Evolutionary conservation across 2,888 invertebrate species (phyloP).

Genomic region (Cetonia aurata): DNA sequence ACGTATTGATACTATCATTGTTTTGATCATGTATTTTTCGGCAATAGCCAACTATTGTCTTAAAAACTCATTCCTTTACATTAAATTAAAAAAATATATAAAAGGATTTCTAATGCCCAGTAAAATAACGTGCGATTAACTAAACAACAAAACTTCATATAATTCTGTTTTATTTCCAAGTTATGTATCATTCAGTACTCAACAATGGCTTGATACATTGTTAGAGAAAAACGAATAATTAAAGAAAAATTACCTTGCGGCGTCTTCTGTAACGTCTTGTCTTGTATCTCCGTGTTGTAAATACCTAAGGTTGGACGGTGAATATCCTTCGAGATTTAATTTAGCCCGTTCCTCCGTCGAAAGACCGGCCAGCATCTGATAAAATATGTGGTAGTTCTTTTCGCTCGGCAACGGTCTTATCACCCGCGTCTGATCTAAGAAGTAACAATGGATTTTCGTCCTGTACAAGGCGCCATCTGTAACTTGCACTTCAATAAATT

Average conservation of each 20-base stretch:
- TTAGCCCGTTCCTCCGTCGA: constrained; percentile 87
- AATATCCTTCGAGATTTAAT: constrained; percentile 89
- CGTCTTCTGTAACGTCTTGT: constrained; percentile 81
- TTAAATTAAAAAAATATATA: no score
- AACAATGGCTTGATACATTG: no score
- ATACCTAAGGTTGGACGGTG: constrained; percentile 85
- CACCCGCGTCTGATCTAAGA: constrained; percentile 93
- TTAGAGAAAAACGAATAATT: constrained; percentile 1
- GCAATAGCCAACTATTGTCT: no score
- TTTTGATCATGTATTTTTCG: no score
- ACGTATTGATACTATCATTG: no score
- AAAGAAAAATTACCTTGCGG: constrained; percentile 64
- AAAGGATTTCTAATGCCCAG: no score
- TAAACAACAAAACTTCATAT: no score
- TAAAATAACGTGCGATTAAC: no score
- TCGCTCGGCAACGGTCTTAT: constrained; percentile 87
- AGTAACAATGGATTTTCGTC: constrained; percentile 96
- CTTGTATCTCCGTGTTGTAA: constrained; percentile 80
- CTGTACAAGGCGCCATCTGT: constrained; percentile 94
- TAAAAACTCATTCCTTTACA: no score
- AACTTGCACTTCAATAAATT: constrained; percentile 96
- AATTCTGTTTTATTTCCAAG: no score
- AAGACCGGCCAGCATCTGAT: constrained; percentile 93
- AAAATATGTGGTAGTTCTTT: constrained; percentile 97
- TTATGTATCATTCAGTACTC: no score